Evolutionary conservation across 1,140 invertebrate species (phyloP), one percentile per base, ranked within the genome.

Genomic region (Drosophila lowei): DNA sequence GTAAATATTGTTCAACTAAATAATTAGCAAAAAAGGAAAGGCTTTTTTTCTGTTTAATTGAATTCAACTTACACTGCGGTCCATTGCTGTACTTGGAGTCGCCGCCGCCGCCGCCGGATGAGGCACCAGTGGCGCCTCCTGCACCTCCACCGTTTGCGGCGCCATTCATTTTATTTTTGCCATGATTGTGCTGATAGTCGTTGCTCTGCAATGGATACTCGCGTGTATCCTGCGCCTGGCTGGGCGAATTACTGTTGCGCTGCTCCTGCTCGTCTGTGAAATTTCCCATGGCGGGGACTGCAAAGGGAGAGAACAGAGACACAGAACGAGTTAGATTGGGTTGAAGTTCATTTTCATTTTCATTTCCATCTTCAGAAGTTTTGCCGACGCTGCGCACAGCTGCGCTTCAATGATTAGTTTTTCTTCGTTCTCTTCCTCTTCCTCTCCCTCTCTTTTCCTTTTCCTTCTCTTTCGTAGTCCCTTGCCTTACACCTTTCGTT

Each of bases 241-340:
- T 74, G 6, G 81, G 58, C 28, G 47, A 59, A 47, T 58, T 72
- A 49, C 65, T 13, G 11, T 38, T 89, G 44, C 88, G 53, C 57
- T 78, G 89, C 77, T 79, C 91, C 89, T 67, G 92, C 58, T 95
- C 94, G 58, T 94, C 94, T 42, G 94, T 95, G 91, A 95, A 94
- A 92, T 95, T 96, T 77, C 94, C 95, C 76, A 93, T 91, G 25
- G 94, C 94, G 59, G 93, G 92, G 74, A 94, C 95, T 95, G 92
- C 23, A 77, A 72, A 11, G 42, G 34, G n/a, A 49, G 11, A 64
- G 34, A 13, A 49, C 21, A 47, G 50, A 59, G 15, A 65, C 18
- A 57, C 18, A 16, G 58, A 41, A 9, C 34, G 41, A 44, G 15
- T 44, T 38, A 64, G 16, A 58, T 9, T 11, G 34, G 6, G 50